Conservation (phyloP, 2,113 vertebrate species). For the Pangasianodon gigas region DNA sequence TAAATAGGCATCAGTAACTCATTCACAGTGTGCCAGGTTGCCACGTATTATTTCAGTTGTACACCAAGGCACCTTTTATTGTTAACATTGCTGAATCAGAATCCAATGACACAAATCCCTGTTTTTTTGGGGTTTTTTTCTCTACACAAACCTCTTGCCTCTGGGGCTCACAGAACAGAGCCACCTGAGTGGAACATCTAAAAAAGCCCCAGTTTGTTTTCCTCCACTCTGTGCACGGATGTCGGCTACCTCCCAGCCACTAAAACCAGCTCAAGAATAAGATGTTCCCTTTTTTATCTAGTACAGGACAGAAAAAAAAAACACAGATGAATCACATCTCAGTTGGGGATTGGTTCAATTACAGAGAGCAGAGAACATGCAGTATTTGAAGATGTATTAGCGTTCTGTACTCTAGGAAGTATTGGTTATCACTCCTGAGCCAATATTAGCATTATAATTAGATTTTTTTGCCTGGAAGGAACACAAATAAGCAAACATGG, state of each 20-base stretch:
- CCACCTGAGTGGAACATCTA: conserved; percentile 17
- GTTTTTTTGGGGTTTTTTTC: background rate
- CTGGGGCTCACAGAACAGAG: conserved; percentile 36
- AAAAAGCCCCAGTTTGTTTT: conserved; percentile 37
- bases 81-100: conserved; percentile 33
- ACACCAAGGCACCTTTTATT: background rate
- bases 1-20: conserved; percentile 28
- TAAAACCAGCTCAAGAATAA: conserved; percentile 18
- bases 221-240: background rate
- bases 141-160: conserved; percentile 16
- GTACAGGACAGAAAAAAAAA: background rate
- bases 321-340: conserved; percentile 30
- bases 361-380: conserved; percentile 10
- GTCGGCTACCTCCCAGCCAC: background rate
- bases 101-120: conserved; percentile 13
- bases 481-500: conserved; percentile 3
- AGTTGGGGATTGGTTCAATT: conserved; percentile 33
- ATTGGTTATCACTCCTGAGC: conserved; percentile 1
- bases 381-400: conserved; percentile 6
- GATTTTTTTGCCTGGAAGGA: background rate
- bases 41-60: conserved; percentile 20
- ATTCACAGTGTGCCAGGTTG: conserved; percentile 7
- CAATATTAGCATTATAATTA: conserved; percentile 27
- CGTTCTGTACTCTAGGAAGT: background rate
- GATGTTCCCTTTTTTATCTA: conserved; percentile 28